A percentile compares a stretch with the other conserved stretches of the same genome.
Conservation (phyloP, 2,797 vertebrate genomes). For the Telmatherina bonti region DNA sequence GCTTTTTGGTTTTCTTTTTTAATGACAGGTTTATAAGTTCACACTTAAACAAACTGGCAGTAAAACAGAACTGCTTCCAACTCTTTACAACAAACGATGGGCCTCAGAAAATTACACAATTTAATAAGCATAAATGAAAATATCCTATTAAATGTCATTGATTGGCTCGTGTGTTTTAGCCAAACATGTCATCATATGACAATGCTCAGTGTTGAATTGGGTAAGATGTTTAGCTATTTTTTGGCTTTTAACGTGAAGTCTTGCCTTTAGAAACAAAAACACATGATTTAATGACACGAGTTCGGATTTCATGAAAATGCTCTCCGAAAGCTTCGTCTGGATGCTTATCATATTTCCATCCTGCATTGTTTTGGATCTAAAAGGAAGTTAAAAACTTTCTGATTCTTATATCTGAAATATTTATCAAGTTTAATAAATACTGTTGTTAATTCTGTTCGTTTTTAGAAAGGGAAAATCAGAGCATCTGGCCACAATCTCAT, state of each 20-base stretch:
- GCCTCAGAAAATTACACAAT: not conserved
- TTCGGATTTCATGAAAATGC: too few species aligned
- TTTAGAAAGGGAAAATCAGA: constrained; percentile 27
- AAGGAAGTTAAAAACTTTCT: not conserved
- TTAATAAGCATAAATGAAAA: constrained; percentile 7
- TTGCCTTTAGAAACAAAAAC: constrained; percentile 8
- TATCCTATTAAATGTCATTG: not conserved
- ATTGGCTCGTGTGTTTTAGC: not conserved
- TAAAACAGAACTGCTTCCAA: not conserved
- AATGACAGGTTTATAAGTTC: not conserved
- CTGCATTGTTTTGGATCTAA: not conserved
- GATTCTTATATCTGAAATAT: too few species aligned
- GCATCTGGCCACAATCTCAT: constrained; percentile 11
- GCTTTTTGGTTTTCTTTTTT: not conserved
- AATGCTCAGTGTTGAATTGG: not conserved
- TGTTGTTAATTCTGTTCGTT: not conserved
- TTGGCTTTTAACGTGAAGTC: not conserved
- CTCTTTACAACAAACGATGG: not conserved
- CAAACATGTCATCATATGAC: not conserved
- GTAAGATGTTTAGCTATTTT: not conserved
- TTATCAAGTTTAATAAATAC: not conserved
- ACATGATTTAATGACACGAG: constrained; percentile 13
- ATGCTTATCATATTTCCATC: not conserved
- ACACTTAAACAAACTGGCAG: not conserved
- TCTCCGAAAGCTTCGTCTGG: not conserved